Evolutionary conservation across 2,113 vertebrate genomes (phyloP), one percentile per base, ranked within the genome.

Genomic region (Ameiurus melas): DNA sequence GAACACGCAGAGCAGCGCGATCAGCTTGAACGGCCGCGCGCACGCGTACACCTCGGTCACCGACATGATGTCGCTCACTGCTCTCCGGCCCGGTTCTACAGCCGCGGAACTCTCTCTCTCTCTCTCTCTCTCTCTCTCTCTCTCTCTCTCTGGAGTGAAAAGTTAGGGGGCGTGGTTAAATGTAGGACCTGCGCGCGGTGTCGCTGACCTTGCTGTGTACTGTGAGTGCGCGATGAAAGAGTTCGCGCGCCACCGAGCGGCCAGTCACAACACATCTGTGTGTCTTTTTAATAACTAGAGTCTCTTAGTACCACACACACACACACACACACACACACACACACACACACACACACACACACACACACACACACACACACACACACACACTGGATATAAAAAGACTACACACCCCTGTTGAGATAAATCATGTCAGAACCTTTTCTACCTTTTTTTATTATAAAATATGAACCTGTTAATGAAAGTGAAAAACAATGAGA

Each of bases 1-100:
- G 64, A 96, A 95, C 53, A 96, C 94, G 89, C 96, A 96, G 20
- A 96, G 91, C 90, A 97, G 92, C 0, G 96, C 96, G 89, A 96
- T 94, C 77, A 96, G 93, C 89, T 96, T 95, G 89, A 96, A 95
- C 86, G 96, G 96, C n/a, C 95, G 94, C 84, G 47, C 66, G 83
- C 94, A 93, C 92, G 94, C 93, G 17, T 90, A 94, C 86, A 93
- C 90, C 85, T 95, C 95, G 75, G 94, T 92, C 86, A 93, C 92
- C 17, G 95, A 95, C 95, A 96, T 96, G n/a, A 53, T 43, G 91
- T 92, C 86, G 43, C 60, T 51, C 47, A 1, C 47, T 51, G 47
- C 47, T 9, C 55, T 39, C 55, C 22, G 47, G 30, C 27, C 77
- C 53, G 53, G 78, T 20, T 81, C n/a, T 57, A 30, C 25, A 51